A percentile compares a stretch with the other conserved stretches of the same genome.
Evolutionary conservation across 2,888 invertebrate species (phyloP).

Genomic region (Cetonia aurata): DNA sequence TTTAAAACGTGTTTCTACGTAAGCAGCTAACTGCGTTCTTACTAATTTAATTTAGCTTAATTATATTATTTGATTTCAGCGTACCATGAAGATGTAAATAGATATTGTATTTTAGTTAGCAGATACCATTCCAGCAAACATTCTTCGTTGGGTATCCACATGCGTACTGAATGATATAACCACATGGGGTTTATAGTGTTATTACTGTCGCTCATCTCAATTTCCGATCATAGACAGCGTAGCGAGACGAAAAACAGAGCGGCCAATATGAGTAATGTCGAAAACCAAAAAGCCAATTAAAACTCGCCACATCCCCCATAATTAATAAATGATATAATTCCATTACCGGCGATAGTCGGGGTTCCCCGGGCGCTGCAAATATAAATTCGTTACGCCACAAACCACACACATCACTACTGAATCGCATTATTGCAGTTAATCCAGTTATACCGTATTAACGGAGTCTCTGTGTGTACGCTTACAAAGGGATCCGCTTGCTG

Average conservation of each 20-base stretch:
- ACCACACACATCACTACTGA: conserved; percentile 60
- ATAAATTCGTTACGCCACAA: conserved; percentile 45
- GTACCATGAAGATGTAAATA: too few relatives aligned
- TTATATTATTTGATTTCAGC: too few relatives aligned
- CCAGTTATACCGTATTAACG: conserved; percentile 54
- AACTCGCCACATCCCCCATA: conserved; percentile 53
- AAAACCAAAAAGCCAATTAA: conserved; percentile 51
- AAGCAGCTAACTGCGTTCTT: too few relatives aligned
- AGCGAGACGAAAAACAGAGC: conserved; percentile 10
- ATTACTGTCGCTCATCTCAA: not conserved
- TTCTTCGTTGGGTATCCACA: not conserved
- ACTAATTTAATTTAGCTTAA: too few relatives aligned
- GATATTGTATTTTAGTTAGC: not conserved
- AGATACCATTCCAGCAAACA: not conserved
- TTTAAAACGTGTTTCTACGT: too few relatives aligned
- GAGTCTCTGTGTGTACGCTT: conserved; percentile 45
- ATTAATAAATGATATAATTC: conserved; percentile 61
- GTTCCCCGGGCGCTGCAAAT: conserved; percentile 39
- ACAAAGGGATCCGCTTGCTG: conserved; percentile 39
- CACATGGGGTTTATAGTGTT: not conserved
- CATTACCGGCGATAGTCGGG: conserved; percentile 56
- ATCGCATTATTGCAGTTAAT: conserved; percentile 59
- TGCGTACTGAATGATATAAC: not conserved
- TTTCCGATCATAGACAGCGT: conserved; percentile 11
- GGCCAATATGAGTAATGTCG: conserved; percentile 42